These are phyloP conservation scores for Campoplex capitator DNA, from an alignment of 2,888 invertebrate genomes.

Conservation along the genomic window DNA sequence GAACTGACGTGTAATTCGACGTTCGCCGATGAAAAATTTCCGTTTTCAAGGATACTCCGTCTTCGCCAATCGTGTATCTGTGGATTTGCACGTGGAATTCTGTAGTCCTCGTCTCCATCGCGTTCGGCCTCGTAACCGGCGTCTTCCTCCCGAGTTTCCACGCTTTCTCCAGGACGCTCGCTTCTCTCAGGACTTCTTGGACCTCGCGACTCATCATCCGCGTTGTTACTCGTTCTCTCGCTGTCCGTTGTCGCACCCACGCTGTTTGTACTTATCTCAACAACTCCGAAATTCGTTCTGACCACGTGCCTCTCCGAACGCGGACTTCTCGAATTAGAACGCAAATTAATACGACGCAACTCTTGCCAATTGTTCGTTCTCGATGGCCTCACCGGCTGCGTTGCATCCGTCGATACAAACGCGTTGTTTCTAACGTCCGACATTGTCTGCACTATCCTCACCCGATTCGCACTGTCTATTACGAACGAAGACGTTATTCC, in stretches of 20 bases:
- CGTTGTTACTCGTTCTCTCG: slow-evolving; percentile 68
- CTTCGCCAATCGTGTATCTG: slow-evolving; percentile 75
- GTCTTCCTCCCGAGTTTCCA: slow-evolving; percentile 57
- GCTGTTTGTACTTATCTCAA: slow-evolving; percentile 73
- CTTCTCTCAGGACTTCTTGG: slow-evolving; percentile 26
- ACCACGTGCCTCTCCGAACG: slow-evolving; percentile 72
- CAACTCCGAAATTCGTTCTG: slow-evolving; percentile 74
- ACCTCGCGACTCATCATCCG: slow-evolving; percentile 67
- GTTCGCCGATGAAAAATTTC: slow-evolving; percentile 79
- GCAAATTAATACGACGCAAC: slow-evolving; percentile 71
- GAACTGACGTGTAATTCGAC: slow-evolving; percentile 83
- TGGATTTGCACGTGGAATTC: slow-evolving; percentile 71
- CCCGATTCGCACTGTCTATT: slow-evolving; percentile 78
- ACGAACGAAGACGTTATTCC: slow-evolving; percentile 80
- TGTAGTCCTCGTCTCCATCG: slow-evolving; percentile 71
- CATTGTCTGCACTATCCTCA: slow-evolving; percentile 76
- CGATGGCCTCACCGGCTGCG: slow-evolving; percentile 74
- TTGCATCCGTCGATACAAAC: slow-evolving; percentile 73
- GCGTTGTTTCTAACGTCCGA: slow-evolving; percentile 73
- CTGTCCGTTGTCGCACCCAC: slow-evolving; percentile 35
- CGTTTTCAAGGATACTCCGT: slow-evolving; percentile 76
- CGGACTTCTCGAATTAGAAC: slow-evolving; percentile 71
- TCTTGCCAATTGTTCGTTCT: slow-evolving; percentile 76
- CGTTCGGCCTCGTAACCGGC: slow-evolving; percentile 74
- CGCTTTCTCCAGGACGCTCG: slow-evolving; percentile 17